Base-by-base conservation (phyloP, 2,797 vertebrate genomes). In the Catostomus latipinnis region DNA sequence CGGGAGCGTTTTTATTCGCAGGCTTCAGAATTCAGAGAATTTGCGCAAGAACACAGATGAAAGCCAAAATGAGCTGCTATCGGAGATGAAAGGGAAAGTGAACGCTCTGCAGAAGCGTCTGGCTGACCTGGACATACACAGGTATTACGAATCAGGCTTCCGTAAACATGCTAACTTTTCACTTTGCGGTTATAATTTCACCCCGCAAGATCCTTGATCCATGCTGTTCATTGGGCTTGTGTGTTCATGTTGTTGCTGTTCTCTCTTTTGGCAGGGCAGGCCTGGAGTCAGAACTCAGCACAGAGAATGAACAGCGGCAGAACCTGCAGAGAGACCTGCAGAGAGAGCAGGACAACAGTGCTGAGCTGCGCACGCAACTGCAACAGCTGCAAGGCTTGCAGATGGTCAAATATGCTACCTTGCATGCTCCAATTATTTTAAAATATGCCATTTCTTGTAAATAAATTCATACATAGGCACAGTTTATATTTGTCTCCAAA, bases 251-350 rank as follows among this genome's bases (percentile, higher is more conserved):
- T 74, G 53, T 22, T 49, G 16, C 4, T 62, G 4, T 49, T 54
- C 4, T 56, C 8, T 34, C 5, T 4, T 10, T 7, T 6, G 7
- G 62, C 88, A 99, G 97, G 89, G 89, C 93, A 57, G 92, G 92
- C 80, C 90, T 99, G 90, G 97, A 99, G 89, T 94, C 92, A 10
- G 96, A 98, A 69, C 87, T 98, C 89, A 94, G 96, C 67, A 88
- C 88, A 1, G 97, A 99, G 92, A 96, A 96, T 88, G 96, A 98
- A 71, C 94, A 98, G 86, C 94, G 97, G 56, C 97, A 98, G 78
- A 91, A 86, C 71, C 90, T 99, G 84, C 97, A 98, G 87, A 95
- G 89, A 84, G 92, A 96, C 72, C 88, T 99, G 0, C 96, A 96
- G 86, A 92, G 90, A 18, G 96, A 99, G 84, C 96, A 95, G 83